Conservation (phyloP, 64 coral and sea anemone species). For the Pocillopora verrucosa region DNA sequence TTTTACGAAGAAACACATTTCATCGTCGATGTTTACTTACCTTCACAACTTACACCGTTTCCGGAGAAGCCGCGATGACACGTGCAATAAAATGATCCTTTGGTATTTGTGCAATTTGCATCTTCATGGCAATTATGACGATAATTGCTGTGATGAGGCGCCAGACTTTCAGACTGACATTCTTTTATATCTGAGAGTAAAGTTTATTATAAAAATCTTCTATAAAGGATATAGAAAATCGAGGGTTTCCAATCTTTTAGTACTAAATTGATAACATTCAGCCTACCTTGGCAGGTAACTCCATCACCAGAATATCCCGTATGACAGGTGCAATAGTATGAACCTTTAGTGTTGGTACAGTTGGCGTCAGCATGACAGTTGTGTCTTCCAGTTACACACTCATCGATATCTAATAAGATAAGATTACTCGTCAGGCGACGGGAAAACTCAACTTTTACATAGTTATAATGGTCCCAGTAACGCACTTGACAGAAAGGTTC, state of each 20-base stretch:
- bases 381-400: slow-evolving; percentile 52
- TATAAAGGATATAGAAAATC: background rate
- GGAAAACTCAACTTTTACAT: background rate
- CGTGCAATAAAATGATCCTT: slow-evolving; percentile 66
- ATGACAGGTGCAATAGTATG: slow-evolving; percentile 79
- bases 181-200: slow-evolving; percentile 58
- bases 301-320: slow-evolving; percentile 85
- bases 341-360: slow-evolving; percentile 80
- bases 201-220: background rate
- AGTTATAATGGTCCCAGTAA: background rate
- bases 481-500: background rate
- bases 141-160: slow-evolving; percentile 41
- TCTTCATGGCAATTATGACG: slow-evolving; percentile 70
- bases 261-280: background rate
- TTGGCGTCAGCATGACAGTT: slow-evolving; percentile 66
- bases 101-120: slow-evolving; percentile 69
- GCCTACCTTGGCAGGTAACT: slow-evolving; percentile 53
- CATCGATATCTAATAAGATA: slow-evolving; percentile 45
- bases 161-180: slow-evolving; percentile 37
- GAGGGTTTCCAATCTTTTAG: background rate
- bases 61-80: slow-evolving; percentile 71
- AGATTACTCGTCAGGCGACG: background rate
- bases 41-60: slow-evolving; percentile 57
- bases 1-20: background rate
- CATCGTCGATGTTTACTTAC: background rate